Percentiles rank a stretch among this genome's conserved stretches.
These are phyloP conservation scores for Lucilia cuprina DNA, from an alignment of 1,140 invertebrate genomes.

Conservation along the genomic window DNA sequence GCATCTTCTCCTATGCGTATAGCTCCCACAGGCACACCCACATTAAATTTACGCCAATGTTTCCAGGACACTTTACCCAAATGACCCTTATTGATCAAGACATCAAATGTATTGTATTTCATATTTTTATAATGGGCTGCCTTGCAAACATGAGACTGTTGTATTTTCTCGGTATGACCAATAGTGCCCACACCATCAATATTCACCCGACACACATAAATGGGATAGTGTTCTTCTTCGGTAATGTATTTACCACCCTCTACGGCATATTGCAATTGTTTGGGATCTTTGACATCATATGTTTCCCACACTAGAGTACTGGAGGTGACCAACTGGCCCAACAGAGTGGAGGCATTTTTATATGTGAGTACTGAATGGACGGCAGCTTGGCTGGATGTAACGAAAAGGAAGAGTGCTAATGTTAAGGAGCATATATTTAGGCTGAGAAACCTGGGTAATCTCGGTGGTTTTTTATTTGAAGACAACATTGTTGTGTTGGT, in stretches of 20 bases:
- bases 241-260: slow-evolving; percentile 66
- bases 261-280: slow-evolving; percentile 64
- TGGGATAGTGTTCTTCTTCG: slow-evolving; percentile 63
- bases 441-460: neutral
- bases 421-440: neutral
- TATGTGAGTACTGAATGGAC: slow-evolving; percentile 52
- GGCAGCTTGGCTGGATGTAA: slow-evolving; percentile 13
- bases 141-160: slow-evolving; percentile 68
- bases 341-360: slow-evolving; percentile 50
- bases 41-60: slow-evolving; percentile 72
- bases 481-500: neutral
- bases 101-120: slow-evolving; percentile 73
- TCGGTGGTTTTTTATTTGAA: neutral
- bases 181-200: slow-evolving; percentile 75
- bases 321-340: slow-evolving; percentile 66
- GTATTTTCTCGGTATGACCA: slow-evolving; percentile 69
- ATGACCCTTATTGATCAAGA: slow-evolving; percentile 78
- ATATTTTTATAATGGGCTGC: slow-evolving; percentile 66
- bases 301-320: slow-evolving; percentile 67
- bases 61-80: slow-evolving; percentile 78
- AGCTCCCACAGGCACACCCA: slow-evolving; percentile 69
- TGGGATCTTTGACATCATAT: slow-evolving; percentile 62
- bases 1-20: slow-evolving; percentile 65
- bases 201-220: slow-evolving; percentile 77
- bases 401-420: neutral